Evolutionary conservation across 2,797 vertebrate genomes (phyloP), one percentile per base, ranked within the genome.

Genomic region (Enteromius viviparus): DNA sequence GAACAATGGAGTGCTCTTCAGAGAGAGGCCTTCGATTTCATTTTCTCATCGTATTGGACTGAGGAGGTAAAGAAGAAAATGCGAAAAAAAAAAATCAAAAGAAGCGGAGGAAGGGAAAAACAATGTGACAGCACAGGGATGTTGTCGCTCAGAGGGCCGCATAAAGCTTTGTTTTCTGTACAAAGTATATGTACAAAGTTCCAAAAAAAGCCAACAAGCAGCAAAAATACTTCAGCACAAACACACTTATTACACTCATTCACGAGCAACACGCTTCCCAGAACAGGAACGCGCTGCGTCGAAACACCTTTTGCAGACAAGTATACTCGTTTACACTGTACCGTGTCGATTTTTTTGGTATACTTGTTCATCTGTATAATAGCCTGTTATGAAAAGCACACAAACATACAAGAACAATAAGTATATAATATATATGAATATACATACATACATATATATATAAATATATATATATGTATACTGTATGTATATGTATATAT

Each of bases 311-410:
- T 89, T 76, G 80, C 79, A 71, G 87, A 87, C 81, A 77, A 76
- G 80, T 65, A 75, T 60, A 82, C 85, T 74, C 68, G 69, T 83
- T 82, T 84, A 79, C 71, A 85, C 82, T 85, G 65, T 69, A 81
- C 76, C 8, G 71, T 86, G 84, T 84, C 76, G 80, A 76, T 87
- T 45, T n/a, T n/a, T 83, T 90, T 81, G 64, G 78, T 87, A 81
- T 87, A 85, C 80, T 81, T 80, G 70, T 87, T 80, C 80, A 60
- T 87, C 74, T 86, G 87, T 89, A 89, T 70, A 80, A 51, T 85
- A 84, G 80, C 84, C 58, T 85, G 81, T 85, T 87, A 53, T 71
- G 69, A 84, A 80, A 88, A 90, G 90, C 90, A 91, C 90, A 90
- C 88, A 69, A 76, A 87, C 83, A 79, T 86, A 78, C 55, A 23